Evolutionary conservation across 2,888 invertebrate species (phyloP), one percentile per base, ranked within the genome.

Genomic region (Aproaerema taeniolella): DNA sequence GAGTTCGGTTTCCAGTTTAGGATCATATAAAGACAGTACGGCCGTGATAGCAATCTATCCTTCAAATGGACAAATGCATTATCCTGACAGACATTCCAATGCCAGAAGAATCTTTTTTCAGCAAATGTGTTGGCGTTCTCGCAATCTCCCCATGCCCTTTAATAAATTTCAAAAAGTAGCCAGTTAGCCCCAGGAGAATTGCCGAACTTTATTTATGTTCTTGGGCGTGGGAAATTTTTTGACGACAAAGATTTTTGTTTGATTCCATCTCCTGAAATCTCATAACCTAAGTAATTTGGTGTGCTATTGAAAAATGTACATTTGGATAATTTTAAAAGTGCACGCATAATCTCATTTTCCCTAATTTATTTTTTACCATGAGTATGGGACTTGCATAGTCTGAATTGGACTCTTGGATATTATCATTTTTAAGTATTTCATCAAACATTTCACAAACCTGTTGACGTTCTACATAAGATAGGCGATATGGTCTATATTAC

Each of bases 321-420:
- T 28, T 48, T 48, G 13, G 39, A 37, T 0, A 43, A 14, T 17
- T 48, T 48, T 14, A 43, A 31, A 44, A 55, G 26, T 58, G 52
- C 0, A 56, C 43, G 17, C 55, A 55, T 0, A 56, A 36, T 8
- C 55, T 38, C 12, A 42, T 31, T 25, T 50, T 50, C 1, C 53
- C 53, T 0, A 36, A 46, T 37, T 53, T 53, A 25, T 53, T 53
- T 12, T 31, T 44, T 0, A 55, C 49, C 29, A 55, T 32, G 13
- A 55, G 9, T 8, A 55, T 47, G 0, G 50, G 51, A 12, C 50
- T 51, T 2, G 54, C 46, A 31, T 49, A 53, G 6, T 42, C 39
- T 1, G 50, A 53, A 10, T 32, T 39, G 10, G 52, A 52, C 14
- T 50, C 47, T 15, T 44, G 42, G 2, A 55, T 45, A 2, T 53